phyloP scores from a whole-genome alignment of 2,113 vertebrate genomes.

The Aplodontia rufa region DNA sequence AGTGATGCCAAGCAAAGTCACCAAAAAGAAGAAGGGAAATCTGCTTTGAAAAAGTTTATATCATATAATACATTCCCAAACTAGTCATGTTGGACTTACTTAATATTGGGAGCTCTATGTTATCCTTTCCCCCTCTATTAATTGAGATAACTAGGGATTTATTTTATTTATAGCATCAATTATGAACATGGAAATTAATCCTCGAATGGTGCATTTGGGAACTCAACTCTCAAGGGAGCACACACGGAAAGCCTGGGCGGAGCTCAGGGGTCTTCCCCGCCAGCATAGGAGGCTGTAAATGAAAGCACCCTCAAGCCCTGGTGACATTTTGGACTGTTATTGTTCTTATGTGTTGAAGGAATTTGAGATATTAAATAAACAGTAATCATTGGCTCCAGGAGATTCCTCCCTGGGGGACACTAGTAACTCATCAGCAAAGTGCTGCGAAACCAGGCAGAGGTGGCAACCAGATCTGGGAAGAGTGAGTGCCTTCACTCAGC shows the following conservation, averaged over 20 bases:
- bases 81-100: constrained; percentile 49
- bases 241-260: background rate
- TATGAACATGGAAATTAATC: constrained; percentile 65
- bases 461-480: background rate
- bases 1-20: background rate
- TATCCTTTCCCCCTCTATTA: constrained; percentile 58
- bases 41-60: constrained; percentile 7
- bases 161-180: constrained; percentile 73
- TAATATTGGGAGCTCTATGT: constrained; percentile 54
- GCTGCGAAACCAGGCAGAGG: background rate
- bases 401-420: constrained; percentile 46
- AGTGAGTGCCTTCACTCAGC: background rate
- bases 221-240: constrained; percentile 17
- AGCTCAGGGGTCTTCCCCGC: background rate
- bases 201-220: constrained; percentile 40
- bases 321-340: background rate
- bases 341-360: background rate
- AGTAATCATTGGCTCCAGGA: constrained; percentile 48
- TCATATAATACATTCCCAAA: background rate
- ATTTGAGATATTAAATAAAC: constrained; percentile 58
- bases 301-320: background rate
- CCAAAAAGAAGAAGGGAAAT: constrained; percentile 31
- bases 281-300: background rate
- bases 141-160: constrained; percentile 60
- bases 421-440: background rate